Base-by-base conservation (phyloP, 2,888 invertebrate genomes). In the Sarcophaga variegata region DNA sequence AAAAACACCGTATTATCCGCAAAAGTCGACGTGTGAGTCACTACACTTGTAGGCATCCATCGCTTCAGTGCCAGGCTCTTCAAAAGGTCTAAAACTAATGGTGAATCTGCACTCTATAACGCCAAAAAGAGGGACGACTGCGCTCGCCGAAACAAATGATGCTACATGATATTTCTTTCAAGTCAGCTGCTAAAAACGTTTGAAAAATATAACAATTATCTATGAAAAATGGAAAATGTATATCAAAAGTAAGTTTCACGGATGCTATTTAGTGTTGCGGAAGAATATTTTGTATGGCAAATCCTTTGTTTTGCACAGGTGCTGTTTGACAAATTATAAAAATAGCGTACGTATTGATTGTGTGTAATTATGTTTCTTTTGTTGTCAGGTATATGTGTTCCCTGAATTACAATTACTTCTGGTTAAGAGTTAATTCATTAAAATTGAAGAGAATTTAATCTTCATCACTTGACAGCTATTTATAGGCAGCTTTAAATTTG, bases 361-460 rank as follows among this genome's bases (percentile, higher is more conserved):
- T 72, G 72, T 8, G 81, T 64, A 12, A 67, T 22, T 12, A 25
- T 5, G 20, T 59, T 60, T 22, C 59, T n/a, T 14, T 74, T 74
- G n/a, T 80, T 80, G 4, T 59, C n/a, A 6, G 72, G 64, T 25
- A 72, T 60, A 20, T 81, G 81, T 17, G 81, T 81, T 67, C 75
- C 74, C 45, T 74, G 72, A 22, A 62, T 49, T 14, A 45, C 37
- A 6, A 72, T 66, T 22, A 81, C 14, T 4, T 64, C 37, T 27
- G 80, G 66, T 11, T 27, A 8, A 69, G 45, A 47, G 45, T 20
- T 22, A 69, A 20, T 4, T 63, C 12, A 20, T 22, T 70, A 17
- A 22, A 70, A 20, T 47, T 6, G 6, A 47, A 47, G 11, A 47
- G 11, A 10, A 11, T 10, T 22, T 22, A 22, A 22, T 22, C 22